Percentiles rank a stretch among this genome's conserved stretches.
These are phyloP conservation scores for Ovis canadensis DNA, from an alignment of 2,113 vertebrate species.

Conservation along the genomic window DNA sequence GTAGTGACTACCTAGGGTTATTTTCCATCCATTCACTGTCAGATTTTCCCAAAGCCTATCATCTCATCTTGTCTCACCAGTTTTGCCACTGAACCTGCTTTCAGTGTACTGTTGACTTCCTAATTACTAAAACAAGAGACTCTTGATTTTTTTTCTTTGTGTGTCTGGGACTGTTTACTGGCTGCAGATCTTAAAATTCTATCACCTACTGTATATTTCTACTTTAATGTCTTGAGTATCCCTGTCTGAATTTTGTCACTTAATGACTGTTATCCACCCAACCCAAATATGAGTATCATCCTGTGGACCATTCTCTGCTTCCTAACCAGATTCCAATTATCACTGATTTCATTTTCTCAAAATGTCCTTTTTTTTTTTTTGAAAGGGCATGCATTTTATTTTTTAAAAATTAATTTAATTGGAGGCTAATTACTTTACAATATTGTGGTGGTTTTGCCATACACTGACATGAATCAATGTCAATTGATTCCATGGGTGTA, in stretches of 20 bases:
- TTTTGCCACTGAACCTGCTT: not conserved
- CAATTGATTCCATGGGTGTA: not conserved
- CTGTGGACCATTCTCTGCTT: not conserved
- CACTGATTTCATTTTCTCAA: not conserved
- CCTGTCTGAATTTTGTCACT: not conserved
- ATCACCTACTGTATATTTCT: not conserved
- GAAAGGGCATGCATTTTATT: not conserved
- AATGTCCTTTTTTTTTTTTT: not conserved
- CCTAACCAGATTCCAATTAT: not conserved
- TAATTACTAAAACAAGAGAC: not conserved
- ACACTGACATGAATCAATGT: not conserved
- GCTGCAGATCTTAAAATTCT: not conserved
- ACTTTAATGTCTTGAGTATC: not conserved
- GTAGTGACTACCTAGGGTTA: not conserved
- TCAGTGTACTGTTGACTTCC: not conserved
- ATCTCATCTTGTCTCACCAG: not conserved
- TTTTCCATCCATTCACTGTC: not conserved
- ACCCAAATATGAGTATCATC: not conserved
- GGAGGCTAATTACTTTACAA: not conserved
- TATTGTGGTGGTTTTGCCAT: not conserved
- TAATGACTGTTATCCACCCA: slow-evolving; percentile 13
- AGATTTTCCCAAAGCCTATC: not conserved
- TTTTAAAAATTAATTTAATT: not conserved
- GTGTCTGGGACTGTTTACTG: not conserved
- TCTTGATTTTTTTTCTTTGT: not conserved